Base-by-base conservation (phyloP, 2,888 invertebrate species). In the Neoitamus cyanurus region DNA sequence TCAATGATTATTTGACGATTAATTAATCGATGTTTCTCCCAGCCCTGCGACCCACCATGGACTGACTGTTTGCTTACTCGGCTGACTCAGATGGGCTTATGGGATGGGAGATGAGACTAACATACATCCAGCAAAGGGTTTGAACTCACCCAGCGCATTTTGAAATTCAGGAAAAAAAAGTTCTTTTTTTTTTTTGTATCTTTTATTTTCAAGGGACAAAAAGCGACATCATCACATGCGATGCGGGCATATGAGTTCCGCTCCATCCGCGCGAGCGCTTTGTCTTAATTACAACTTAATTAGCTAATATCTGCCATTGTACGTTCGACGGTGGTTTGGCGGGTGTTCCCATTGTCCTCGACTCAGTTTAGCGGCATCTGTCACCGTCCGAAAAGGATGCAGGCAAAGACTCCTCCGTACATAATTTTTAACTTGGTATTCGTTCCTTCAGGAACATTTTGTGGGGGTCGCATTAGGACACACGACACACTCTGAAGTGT, bases 1-100 rank as follows among this genome's bases (percentile, higher is more conserved):
- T 20, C 72, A 20, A 31, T 58, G 58, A 83, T 83, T 73, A 83
- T 83, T 83, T 83, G 83, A 83, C 58, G 83, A 83, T 73, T 83
- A 75, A 73, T 73, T 83, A 83, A 83, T 83, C 73, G 83, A 82
- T 82, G 68, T 37, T 36, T 28, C 9, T 25, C 5, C 20, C 58
- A 4, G n/a, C 15, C 42, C 42, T 42, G n/a, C n/a, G n/a, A n/a
- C n/a, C n/a, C n/a, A n/a, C n/a, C n/a, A 42, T 42, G n/a, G n/a
- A 42, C n/a, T 42, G 42, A 42, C 42, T 42, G 70, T 36, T 69
- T 70, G 34, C 42, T 42, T n/a, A 42, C 0, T 68, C 28, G 37
- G 20, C 28, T 82, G 48, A 77, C 25, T 46, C 30, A 37, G 9
- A 73, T 73, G 37, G 9, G 42, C n/a, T 36, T 42, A n/a, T n/a